A percentile compares a stretch with the other conserved stretches of the same genome.
Evolutionary conservation across 2,888 invertebrate species (phyloP).

Genomic region (Euclidia mi): DNA sequence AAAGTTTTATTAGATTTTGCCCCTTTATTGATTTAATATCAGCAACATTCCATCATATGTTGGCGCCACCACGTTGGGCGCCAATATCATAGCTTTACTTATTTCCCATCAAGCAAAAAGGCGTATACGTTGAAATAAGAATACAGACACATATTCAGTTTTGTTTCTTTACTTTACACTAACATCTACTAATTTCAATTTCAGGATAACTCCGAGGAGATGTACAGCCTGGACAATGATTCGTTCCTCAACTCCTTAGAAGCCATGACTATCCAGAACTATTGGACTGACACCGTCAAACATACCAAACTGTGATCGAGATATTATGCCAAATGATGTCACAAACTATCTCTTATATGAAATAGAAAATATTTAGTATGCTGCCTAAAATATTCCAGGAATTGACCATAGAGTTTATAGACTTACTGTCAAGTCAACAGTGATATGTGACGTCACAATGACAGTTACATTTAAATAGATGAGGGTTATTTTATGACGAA

Average conservation of each 20-base stretch:
- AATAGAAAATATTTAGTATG: constrained; percentile 4
- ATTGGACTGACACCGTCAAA: constrained; percentile 97
- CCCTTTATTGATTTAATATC: too few species aligned
- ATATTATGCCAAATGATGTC: constrained; percentile 22
- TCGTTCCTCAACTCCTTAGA: constrained; percentile 97
- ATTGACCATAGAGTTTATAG: constrained; percentile 31
- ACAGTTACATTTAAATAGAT: not conserved
- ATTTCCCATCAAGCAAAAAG: too few species aligned
- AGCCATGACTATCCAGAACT: constrained; percentile 98
- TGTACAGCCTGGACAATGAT: constrained; percentile 98
- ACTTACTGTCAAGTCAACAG: constrained; percentile 4
- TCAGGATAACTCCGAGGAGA: constrained; percentile 97
- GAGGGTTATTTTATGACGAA: not conserved
- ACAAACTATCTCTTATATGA: constrained; percentile 9
- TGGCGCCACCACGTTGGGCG: too few species aligned
- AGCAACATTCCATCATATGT: too few species aligned
- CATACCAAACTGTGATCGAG: constrained; percentile 95
- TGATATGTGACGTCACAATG: not conserved
- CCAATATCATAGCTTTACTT: too few species aligned
- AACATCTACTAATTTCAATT: constrained; percentile 61
- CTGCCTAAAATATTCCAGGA: constrained; percentile 30
- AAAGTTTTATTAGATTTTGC: too few species aligned
- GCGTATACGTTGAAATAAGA: too few species aligned
- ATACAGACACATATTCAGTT: too few species aligned
- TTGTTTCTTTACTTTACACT: too few species aligned